Evolutionary conservation across 1,140 invertebrate species (phyloP).

Genomic region (Colletes gigas): DNA sequence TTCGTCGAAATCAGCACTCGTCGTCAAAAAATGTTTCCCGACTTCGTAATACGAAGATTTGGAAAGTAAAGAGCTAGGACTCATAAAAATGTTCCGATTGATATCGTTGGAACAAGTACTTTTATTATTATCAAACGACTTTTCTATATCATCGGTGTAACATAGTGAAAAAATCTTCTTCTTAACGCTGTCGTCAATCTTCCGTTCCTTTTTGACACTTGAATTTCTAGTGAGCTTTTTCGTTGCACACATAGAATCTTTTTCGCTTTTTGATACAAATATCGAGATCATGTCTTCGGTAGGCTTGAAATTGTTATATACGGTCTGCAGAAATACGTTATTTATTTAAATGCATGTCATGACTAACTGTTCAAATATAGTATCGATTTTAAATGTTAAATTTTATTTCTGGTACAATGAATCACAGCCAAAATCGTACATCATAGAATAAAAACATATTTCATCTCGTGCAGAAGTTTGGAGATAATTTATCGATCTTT

Average conservation of each 20-base stretch:
- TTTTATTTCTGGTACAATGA: no score
- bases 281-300: not conserved
- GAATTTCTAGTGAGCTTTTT: not conserved
- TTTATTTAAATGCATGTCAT: no score
- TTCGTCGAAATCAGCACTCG: not conserved
- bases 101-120: not conserved
- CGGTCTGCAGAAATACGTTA: slow-evolving; percentile 3
- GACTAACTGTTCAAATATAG: no score
- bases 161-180: not conserved
- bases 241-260: not conserved
- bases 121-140: not conserved
- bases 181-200: not conserved
- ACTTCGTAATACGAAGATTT: not conserved
- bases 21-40: not conserved
- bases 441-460: no score
- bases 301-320: not conserved
- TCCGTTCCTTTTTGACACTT: not conserved
- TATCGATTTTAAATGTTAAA: no score
- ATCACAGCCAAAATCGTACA: no score
- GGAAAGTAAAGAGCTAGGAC: no score
- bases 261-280: not conserved
- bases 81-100: no score
- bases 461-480: no score
- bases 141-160: not conserved
- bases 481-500: no score